Evolutionary conservation across 2,888 invertebrate genomes (phyloP).

Genomic region (Pteria penguin): DNA sequence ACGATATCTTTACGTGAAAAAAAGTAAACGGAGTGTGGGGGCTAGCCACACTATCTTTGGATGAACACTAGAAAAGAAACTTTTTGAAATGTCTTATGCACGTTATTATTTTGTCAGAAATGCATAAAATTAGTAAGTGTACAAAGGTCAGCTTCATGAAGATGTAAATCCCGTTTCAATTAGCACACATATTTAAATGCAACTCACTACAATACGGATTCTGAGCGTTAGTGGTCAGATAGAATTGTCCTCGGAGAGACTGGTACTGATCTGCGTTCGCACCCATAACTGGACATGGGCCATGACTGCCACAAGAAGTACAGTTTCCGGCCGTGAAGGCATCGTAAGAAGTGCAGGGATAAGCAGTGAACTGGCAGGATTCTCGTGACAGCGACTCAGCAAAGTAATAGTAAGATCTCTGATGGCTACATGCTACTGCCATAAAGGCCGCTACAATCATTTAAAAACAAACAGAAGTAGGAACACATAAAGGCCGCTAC

Average conservation of each 20-base stretch:
- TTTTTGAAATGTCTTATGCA: too few species aligned
- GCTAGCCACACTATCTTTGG: too few species aligned
- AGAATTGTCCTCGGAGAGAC: conserved; percentile 46
- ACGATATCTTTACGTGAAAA: too few species aligned
- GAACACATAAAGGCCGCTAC: too few species aligned
- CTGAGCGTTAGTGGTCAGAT: conserved; percentile 44
- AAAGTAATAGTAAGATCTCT: conserved; percentile 54
- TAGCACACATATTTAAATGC: too few species aligned
- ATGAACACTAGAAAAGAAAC: too few species aligned
- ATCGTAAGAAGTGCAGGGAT: conserved; percentile 49
- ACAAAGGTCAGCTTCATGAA: too few species aligned
- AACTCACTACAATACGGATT: conserved; percentile 56
- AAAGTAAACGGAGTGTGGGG: too few species aligned
- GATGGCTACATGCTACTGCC: conserved; percentile 57
- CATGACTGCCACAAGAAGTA: conserved; percentile 33
- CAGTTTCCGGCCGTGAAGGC: conserved; percentile 46
- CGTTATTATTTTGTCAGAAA: too few species aligned
- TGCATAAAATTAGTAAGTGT: too few species aligned
- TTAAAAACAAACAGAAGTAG: too few species aligned
- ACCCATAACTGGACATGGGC: conserved; percentile 53
- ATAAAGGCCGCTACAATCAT: conserved; percentile 53
- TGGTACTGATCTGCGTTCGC: conserved; percentile 44
- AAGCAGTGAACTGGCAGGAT: conserved; percentile 45
- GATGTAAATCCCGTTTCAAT: too few species aligned
- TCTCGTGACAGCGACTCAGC: conserved; percentile 48